Evolutionary conservation across 1,140 invertebrate species (phyloP).

Genomic region (Trinorchestia longiramus): DNA sequence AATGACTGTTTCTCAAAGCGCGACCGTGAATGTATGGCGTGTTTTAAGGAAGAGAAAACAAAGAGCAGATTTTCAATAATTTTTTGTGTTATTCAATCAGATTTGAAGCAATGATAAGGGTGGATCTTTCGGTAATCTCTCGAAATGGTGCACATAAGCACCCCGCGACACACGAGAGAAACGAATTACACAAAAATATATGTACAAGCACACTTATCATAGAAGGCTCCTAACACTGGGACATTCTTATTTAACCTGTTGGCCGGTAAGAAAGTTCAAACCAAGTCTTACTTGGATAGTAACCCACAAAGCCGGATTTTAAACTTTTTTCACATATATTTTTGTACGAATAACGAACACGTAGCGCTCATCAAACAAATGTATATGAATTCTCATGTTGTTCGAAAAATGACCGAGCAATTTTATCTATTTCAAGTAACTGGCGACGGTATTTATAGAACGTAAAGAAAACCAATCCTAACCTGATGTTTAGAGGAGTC

Average conservation of each 20-base stretch:
- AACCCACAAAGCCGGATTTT: not conserved
- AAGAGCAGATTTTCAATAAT: not conserved
- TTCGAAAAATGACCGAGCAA: not conserved
- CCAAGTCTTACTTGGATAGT: not conserved
- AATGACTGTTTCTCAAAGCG: too few relatives aligned
- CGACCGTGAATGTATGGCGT: not conserved
- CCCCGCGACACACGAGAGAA: not conserved
- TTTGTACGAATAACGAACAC: not conserved
- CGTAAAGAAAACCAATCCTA: not conserved
- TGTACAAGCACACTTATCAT: not conserved
- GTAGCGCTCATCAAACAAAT: not conserved
- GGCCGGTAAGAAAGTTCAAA: not conserved
- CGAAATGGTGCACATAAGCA: not conserved
- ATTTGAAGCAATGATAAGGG: not conserved
- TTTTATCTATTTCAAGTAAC: not conserved
- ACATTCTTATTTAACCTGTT: not conserved
- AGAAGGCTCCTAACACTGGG: not conserved
- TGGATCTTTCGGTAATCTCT: not conserved
- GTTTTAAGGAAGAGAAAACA: not conserved
- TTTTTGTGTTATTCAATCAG: not conserved
- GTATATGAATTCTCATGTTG: not conserved
- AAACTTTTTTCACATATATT: not conserved
- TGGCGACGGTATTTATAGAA: not conserved
- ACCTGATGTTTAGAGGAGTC: not conserved
- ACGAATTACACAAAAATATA: not conserved